phyloP scores from a whole-genome alignment of 2,797 vertebrate species.

The Aldrovandia affinis region DNA sequence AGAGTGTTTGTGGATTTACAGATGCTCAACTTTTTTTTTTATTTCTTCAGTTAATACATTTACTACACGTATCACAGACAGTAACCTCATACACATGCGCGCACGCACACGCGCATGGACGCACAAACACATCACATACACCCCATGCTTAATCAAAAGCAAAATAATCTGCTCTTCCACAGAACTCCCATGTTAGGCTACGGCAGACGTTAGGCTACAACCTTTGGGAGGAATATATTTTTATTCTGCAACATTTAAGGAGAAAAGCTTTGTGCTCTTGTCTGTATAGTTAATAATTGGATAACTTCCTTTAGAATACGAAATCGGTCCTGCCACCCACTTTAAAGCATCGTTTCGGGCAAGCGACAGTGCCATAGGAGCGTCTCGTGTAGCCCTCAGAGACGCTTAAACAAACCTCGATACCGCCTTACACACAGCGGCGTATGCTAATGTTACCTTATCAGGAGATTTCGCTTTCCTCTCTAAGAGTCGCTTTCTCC shows the following conservation, averaged over 20 bases:
- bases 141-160: background rate
- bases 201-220: background rate
- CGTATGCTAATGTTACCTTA: slow-evolving; percentile 54
- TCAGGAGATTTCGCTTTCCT: slow-evolving; percentile 54
- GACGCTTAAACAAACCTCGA: slow-evolving; percentile 52
- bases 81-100: background rate
- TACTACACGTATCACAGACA: background rate
- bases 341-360: slow-evolving; percentile 36
- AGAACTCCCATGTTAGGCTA: background rate
- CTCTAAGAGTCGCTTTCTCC: slow-evolving; percentile 57
- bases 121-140: background rate
- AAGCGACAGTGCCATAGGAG: slow-evolving; percentile 43
- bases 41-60: background rate
- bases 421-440: slow-evolving; percentile 47
- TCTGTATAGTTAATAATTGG: background rate
- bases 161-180: background rate
- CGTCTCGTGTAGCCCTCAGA: slow-evolving; percentile 38
- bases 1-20: background rate
- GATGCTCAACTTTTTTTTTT: background rate
- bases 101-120: background rate
- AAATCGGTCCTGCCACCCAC: slow-evolving; percentile 14
- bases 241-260: background rate
- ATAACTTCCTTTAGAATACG: background rate
- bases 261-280: background rate
- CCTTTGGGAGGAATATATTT: background rate